phyloP scores from a whole-genome alignment of 2,888 invertebrate genomes.

The Perizoma affinitatum region DNA sequence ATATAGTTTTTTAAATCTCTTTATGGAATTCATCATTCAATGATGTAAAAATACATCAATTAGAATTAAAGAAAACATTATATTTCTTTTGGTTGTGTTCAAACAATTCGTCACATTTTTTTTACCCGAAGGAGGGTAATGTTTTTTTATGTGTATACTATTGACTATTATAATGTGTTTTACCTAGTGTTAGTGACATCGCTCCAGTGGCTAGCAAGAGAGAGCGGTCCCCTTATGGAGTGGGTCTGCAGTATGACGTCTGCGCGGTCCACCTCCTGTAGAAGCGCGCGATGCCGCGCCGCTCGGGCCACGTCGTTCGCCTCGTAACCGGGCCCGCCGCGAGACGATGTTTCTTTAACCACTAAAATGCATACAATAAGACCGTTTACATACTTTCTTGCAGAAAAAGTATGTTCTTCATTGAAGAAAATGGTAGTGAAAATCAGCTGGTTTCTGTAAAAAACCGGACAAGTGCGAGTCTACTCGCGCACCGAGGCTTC shows the following conservation, averaged over 20 bases:
- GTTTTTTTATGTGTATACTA: no score
- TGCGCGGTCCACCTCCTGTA: slow-evolving; percentile 87
- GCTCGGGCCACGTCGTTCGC: slow-evolving; percentile 85
- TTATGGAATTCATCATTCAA: no score
- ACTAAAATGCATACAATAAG: slow-evolving; percentile 15
- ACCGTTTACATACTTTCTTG: background rate
- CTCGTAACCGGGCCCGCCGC: slow-evolving; percentile 64
- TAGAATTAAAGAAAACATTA: no score
- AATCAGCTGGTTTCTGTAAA: background rate
- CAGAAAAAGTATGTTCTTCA: background rate
- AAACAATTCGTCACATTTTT: no score
- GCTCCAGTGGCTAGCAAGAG: slow-evolving; percentile 86
- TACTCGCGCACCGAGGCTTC: no score
- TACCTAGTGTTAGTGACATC: slow-evolving; percentile 86
- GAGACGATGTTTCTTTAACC: slow-evolving; percentile 50
- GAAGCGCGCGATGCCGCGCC: slow-evolving; percentile 84
- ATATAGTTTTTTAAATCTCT: no score
- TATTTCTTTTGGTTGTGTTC: no score
- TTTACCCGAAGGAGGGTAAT: no score
- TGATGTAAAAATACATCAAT: no score
- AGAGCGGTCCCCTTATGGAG: slow-evolving; percentile 80
- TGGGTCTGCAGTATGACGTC: slow-evolving; percentile 88
- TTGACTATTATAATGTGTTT: no score
- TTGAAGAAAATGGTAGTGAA: background rate
- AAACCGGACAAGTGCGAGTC: no score